Base-by-base conservation (phyloP, 2,113 vertebrate species). In the Campylomormyrus numenius region DNA sequence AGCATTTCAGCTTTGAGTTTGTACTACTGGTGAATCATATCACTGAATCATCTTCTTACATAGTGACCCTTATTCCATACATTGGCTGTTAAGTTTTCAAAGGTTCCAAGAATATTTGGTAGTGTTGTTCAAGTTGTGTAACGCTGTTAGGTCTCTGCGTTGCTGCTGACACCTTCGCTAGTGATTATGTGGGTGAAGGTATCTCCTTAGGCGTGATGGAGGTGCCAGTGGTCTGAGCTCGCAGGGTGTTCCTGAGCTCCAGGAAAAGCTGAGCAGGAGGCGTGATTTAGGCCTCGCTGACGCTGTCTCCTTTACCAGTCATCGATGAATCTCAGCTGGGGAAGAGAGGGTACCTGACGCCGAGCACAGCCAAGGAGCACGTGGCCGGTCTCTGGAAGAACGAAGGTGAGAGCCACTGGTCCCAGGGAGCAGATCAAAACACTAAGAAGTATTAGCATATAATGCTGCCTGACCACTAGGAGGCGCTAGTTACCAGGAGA, bases 321-420 rank as follows among this genome's bases (percentile, higher is more conserved):
- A 80, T 94, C 94, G 96, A 96, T 1, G 96, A 97, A 11, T 84
- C 92, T 2, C 92, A 95, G 86, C 56, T 96, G 90, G 96, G 96
- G 50, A 98, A 96, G 92, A 95, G 96, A 93, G 96, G 97, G 1
- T 99, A 97, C 92, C 87, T 99, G 91, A 99, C 98, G 0, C 97
- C 98, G 0, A 96, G 93, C 90, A 97, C 95, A 0, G 96, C 97
- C 1, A 96, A 93, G 93, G 97, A 99, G 0, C 97, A 98, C 21
- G 53, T 96, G 70, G 80, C 89, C 27, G 93, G 96, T 77, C 92
- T 99, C 10, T 99, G 98, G 98, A 94, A 96, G 90, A 98, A 97
- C 83, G 98, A 99, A 96, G 98, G 98, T 99, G 92, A 84, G 89
- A 39, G n/a, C 62, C 0, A 1, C 27, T 0, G n/a, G 62, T 1